Base-by-base conservation (phyloP, 2,888 invertebrate species). In the Gryllus longicercus region DNA sequence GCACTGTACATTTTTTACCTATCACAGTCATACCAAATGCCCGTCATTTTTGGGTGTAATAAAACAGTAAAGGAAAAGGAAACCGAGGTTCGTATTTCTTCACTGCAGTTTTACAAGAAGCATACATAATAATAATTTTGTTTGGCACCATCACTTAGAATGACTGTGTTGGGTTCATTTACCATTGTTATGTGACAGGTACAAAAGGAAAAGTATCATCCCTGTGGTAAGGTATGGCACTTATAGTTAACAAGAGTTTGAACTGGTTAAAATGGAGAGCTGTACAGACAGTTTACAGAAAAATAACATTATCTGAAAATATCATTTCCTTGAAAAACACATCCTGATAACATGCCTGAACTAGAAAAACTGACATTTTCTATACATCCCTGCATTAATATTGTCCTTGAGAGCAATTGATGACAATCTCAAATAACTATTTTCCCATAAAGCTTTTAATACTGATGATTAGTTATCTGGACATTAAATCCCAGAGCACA, bases 111-210 rank as follows among this genome's bases (percentile, higher is more conserved):
- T 38, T n/a, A n/a, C 63, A 63, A 63, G 63, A 18, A 63, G 63
- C 63, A 63, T 4, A n/a, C 14, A 63, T 16, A 18, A 18, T 51
- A 14, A 11, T 63, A 18, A 12, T n/a, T 1, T 63, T 63, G 14
- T 63, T 63, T 63, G 63, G 63, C 63, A 63, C 63, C n/a, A 63
- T 63, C n/a, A 18, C 63, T 63, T 63, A 63, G 63, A 63, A 63
- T n/a, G n/a, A 63, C n/a, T 14, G 63, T 38, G 38, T 38, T 8
- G 38, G 38, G 38, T 38, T 63, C 14, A 63, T 18, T n/a, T n/a
- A 63, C 8, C n/a, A 63, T 16, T 63, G 63, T 18, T 18, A 10
- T 14, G 63, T 63, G 16, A 63, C 63, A 63, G 63, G 63, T 63
- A 63, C 63, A 18, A 63, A 63, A 18, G 38, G 14, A 63, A n/a